Evolutionary conservation across 1,140 invertebrate species (phyloP).

Genomic region (Aleiodes sp.): DNA sequence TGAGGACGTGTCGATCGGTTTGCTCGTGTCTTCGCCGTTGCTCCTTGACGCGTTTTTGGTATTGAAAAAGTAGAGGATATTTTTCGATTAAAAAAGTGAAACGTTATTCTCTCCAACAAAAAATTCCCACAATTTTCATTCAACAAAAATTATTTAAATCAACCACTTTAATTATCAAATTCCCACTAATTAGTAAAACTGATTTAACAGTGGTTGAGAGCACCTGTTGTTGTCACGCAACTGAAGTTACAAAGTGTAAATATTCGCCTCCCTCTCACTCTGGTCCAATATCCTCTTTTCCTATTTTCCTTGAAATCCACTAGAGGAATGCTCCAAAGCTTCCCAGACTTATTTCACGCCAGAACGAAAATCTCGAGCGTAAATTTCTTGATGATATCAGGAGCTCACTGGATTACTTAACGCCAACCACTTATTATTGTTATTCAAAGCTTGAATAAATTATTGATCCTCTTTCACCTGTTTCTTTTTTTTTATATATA

Average conservation of each 20-base stretch:
- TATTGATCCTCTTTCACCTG: background rate
- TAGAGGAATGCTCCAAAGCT: slow-evolving; percentile 40
- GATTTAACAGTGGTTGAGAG: slow-evolving; percentile 39
- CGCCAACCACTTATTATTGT: slow-evolving; percentile 23
- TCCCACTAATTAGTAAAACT: slow-evolving; percentile 19
- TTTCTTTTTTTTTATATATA: background rate
- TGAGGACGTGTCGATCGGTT: too few relatives aligned
- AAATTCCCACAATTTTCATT: background rate
- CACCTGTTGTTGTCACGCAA: slow-evolving; percentile 45
- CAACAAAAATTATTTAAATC: slow-evolving; percentile 1
- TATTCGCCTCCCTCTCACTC: slow-evolving; percentile 39
- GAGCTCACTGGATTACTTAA: background rate
- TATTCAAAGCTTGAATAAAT: background rate
- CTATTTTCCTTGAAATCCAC: background rate
- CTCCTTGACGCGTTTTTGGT: too few relatives aligned
- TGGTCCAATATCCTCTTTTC: background rate
- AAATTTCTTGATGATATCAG: slow-evolving; percentile 10
- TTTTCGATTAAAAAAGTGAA: too few relatives aligned
- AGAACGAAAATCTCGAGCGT: slow-evolving; percentile 47
- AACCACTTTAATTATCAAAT: too few relatives aligned
- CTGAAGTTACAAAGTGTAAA: slow-evolving; percentile 54
- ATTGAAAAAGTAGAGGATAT: too few relatives aligned
- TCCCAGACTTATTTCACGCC: slow-evolving; percentile 56
- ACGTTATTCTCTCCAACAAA: too few relatives aligned
- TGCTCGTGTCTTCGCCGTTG: too few relatives aligned